Evolutionary conservation across 2,888 invertebrate species (phyloP).

Genomic region (Acleris cristana): DNA sequence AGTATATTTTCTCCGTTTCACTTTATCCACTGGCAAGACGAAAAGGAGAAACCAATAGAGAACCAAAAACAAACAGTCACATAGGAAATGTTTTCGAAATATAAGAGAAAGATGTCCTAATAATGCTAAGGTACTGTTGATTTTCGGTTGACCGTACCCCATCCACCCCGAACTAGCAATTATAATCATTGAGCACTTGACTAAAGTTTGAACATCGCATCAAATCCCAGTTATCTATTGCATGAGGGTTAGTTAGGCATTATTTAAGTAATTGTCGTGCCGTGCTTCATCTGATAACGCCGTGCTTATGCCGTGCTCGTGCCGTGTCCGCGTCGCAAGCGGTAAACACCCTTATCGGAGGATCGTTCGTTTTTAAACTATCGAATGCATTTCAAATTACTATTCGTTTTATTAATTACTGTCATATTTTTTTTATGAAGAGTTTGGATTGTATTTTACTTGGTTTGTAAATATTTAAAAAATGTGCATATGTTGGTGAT

Average conservation of each 20-base stretch:
- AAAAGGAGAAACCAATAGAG: too few relatives aligned
- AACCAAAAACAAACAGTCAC: too few relatives aligned
- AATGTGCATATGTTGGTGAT: too few relatives aligned
- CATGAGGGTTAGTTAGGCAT: constrained; percentile 55
- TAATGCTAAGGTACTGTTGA: too few relatives aligned
- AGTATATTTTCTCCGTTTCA: too few relatives aligned
- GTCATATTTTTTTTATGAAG: constrained; percentile 10
- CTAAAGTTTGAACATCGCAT: constrained; percentile 50
- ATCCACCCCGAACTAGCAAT: too few relatives aligned
- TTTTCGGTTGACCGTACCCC: too few relatives aligned
- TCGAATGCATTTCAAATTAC: constrained; percentile 11
- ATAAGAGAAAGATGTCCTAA: too few relatives aligned
- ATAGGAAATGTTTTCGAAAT: too few relatives aligned
- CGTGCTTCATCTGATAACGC: constrained; percentile 62
- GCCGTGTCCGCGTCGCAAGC: constrained; percentile 43
- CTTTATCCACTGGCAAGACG: too few relatives aligned
- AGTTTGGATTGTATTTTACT: not conserved
- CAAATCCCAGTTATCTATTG: constrained; percentile 48
- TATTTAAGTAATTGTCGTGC: constrained; percentile 56
- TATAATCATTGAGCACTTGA: not conserved
- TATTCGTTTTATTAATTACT: not conserved
- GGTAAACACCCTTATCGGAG: constrained; percentile 28
- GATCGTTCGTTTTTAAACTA: constrained; percentile 4
- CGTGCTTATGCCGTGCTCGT: constrained; percentile 49
- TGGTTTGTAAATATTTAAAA: not conserved